These are phyloP conservation scores for Campaea margaritaria DNA, from an alignment of 2,888 invertebrate species.

Conservation along the genomic window DNA sequence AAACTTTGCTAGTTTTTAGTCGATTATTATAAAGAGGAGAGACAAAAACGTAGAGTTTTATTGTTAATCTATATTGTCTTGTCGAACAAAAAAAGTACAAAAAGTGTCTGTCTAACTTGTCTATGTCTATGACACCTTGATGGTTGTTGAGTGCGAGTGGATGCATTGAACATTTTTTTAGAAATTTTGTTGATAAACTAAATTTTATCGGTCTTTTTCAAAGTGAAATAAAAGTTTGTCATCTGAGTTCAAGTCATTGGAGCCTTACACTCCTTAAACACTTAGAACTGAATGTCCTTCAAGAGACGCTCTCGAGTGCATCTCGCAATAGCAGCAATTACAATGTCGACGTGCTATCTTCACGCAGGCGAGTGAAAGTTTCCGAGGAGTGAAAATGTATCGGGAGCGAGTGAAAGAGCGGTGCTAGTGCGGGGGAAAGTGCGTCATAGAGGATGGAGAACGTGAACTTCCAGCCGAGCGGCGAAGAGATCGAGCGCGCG, in stretches of 20 bases:
- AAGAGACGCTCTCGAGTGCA: slow-evolving; percentile 55
- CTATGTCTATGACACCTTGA: slow-evolving; percentile 63
- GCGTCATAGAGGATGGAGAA: slow-evolving; percentile 66
- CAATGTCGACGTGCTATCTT: slow-evolving; percentile 74
- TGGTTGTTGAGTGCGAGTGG: slow-evolving; percentile 54
- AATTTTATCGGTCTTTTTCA: slow-evolving; percentile 16
- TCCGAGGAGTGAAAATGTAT: slow-evolving; percentile 60
- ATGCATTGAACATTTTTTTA: slow-evolving; percentile 63
- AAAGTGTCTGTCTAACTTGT: slow-evolving; percentile 45
- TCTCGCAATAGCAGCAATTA: slow-evolving; percentile 65
- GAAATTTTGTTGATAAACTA: slow-evolving; percentile 55
- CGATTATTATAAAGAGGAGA: not conserved
- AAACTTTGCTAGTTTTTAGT: not conserved
- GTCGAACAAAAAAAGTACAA: no score
- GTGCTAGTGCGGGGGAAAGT: slow-evolving; percentile 45
- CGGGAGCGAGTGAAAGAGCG: slow-evolving; percentile 52
- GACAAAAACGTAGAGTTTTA: slow-evolving; percentile 34
- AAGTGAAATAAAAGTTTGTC: slow-evolving; percentile 9
- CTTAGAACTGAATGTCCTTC: slow-evolving; percentile 31
- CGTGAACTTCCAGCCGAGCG: slow-evolving; percentile 70
- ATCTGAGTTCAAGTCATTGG: not conserved
- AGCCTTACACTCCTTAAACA: not conserved
- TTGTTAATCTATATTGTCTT: slow-evolving; percentile 58
- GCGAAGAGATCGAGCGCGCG: slow-evolving; percentile 79
- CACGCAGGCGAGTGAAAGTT: slow-evolving; percentile 74